Conservation (phyloP, 2,113 vertebrate species). For the Bubo blakistoni region DNA sequence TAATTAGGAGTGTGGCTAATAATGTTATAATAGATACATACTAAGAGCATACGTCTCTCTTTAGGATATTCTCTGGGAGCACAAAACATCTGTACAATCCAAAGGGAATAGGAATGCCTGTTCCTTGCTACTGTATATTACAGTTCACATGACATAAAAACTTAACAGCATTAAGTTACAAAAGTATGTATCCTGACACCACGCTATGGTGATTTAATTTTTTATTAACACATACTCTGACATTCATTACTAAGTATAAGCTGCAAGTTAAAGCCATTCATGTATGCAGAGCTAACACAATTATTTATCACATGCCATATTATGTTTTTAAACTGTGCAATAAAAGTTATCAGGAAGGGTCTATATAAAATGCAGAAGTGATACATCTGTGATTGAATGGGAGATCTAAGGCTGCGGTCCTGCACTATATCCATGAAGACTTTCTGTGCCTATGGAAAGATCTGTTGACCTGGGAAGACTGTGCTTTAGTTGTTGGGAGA, state of each 20-base stretch:
- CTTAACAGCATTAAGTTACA: slow-evolving; percentile 10
- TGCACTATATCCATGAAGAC: neutral
- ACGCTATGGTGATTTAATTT: neutral
- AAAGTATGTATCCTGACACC: neutral
- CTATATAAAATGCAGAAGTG: neutral
- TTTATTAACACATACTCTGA: neutral
- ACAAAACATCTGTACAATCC: neutral
- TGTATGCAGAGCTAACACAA: neutral
- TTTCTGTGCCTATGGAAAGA: neutral
- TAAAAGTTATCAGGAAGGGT: neutral
- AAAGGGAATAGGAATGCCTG: neutral
- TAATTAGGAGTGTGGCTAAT: slow-evolving; percentile 82
- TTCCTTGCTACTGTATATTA: neutral
- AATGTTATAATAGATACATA: slow-evolving; percentile 62
- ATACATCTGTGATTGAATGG: neutral
- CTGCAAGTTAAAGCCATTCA: neutral
- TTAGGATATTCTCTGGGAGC: neutral
- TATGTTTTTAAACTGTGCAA: neutral
- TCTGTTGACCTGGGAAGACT: neutral
- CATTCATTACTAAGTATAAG: neutral
- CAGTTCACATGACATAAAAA: neutral
- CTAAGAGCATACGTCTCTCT: neutral
- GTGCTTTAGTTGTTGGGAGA: neutral
- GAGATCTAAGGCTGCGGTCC: neutral
- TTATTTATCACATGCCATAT: neutral